Base-by-base conservation (phyloP, 2,888 invertebrate genomes). In the Aquatica leii region DNA sequence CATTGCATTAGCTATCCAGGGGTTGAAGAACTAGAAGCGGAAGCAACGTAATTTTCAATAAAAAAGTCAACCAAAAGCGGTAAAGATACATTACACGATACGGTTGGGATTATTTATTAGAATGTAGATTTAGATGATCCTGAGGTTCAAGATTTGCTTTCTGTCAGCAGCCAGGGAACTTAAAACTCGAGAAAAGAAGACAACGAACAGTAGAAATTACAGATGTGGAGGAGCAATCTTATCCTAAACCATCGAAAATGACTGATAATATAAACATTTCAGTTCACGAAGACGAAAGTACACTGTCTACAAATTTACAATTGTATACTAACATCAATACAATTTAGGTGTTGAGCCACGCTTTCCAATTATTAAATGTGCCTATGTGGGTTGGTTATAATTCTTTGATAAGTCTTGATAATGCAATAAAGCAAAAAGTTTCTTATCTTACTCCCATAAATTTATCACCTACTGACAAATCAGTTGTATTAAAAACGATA, bases 331-430 rank as follows among this genome's bases (percentile, higher is more conserved):
- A 9, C 9, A 31, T 31, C 31, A 9, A 31, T 31, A 31, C 31
- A 31, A 6, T 31, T 31, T 31, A 9, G 31, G 9, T 31, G 31
- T 9, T 31, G 31, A 31, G 31, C 31, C 31, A 31, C 9, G 31
- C 31, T 31, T 31, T 31, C 5, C 31, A 31, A 69, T 62, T 73
- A 72, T 67, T 78, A 31, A 31, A 31, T 31, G 4, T 31, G 3
- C 75, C 76, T 46, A 73, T 73, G 72, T 78, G 76, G 77, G 71
- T 73, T 17, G 75, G 76, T 8, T 77, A 68, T 34, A 74, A 76
- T 65, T 62, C 63, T 52, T 20, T 21, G 41, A 62, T 74, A 17
- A 11, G 51, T 15, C 31, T 54, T 11, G 74, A 76, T 50, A 52
- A 58, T 24, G 63, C 57, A 31, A 5, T 37, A 8, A 59, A 57